Evolutionary conservation across 2,113 vertebrate genomes (phyloP).

Genomic region (Bucco capensis): DNA sequence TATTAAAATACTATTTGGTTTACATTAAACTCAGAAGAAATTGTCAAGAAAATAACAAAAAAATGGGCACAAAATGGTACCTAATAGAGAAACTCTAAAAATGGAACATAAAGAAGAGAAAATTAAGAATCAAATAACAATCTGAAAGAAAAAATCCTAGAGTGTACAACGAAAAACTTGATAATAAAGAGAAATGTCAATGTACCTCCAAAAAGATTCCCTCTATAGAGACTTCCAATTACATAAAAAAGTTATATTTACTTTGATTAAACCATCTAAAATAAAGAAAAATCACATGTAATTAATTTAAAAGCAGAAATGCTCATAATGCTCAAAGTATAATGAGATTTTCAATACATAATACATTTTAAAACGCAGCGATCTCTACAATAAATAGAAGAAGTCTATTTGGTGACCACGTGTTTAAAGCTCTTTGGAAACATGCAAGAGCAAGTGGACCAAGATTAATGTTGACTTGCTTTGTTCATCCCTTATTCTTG

Average conservation of each 20-base stretch:
- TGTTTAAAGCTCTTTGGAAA: background rate
- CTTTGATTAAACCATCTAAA: background rate
- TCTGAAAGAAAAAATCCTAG: background rate
- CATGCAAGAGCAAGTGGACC: background rate
- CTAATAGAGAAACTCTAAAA: background rate
- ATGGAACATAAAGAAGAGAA: background rate
- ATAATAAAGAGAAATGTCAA: background rate
- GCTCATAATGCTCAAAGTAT: background rate
- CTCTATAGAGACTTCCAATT: background rate
- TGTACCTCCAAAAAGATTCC: background rate
- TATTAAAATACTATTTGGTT: background rate
- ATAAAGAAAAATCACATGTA: background rate
- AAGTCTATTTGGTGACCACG: fast-evolving
- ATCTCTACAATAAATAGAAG: background rate
- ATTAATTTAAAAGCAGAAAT: background rate
- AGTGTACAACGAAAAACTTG: background rate
- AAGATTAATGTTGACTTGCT: background rate
- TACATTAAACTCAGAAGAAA: background rate
- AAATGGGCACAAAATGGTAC: background rate
- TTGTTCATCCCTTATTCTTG: background rate
- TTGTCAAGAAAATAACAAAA: background rate
- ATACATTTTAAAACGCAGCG: background rate
- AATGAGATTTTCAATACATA: background rate
- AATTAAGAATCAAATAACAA: background rate
- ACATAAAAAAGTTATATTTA: background rate